A percentile compares a stretch with the other conserved stretches of the same genome.
phyloP scores from a whole-genome alignment of 2,888 invertebrate genomes.

The Portevinia maculata region DNA sequence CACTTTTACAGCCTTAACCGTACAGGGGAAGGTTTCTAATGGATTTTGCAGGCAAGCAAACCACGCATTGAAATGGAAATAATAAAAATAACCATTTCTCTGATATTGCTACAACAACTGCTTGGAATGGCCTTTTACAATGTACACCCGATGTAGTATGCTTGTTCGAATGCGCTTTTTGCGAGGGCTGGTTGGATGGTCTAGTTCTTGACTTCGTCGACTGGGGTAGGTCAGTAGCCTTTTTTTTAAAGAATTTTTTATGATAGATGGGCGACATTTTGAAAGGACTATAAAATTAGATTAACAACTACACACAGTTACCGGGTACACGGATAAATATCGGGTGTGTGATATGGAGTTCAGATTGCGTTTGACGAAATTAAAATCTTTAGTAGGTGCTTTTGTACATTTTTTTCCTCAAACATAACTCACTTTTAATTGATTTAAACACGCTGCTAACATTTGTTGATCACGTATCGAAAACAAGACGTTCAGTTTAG shows the following conservation, averaged over 20 bases:
- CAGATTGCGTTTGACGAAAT: not conserved
- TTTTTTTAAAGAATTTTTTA: not conserved
- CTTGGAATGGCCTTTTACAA: not conserved
- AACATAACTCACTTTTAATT: too few relatives aligned
- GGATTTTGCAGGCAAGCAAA: constrained; percentile 58
- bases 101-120: not conserved
- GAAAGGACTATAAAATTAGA: constrained; percentile 10
- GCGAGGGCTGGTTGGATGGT: not conserved
- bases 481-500: too few relatives aligned
- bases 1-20: constrained; percentile 12
- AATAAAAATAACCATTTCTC: constrained; percentile 42
- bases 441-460: too few relatives aligned
- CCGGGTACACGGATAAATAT: not conserved
- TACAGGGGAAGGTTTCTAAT: constrained; percentile 33
- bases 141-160: not conserved
- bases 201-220: constrained; percentile 8
- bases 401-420: too few relatives aligned
- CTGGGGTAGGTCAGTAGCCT: constrained; percentile 11
- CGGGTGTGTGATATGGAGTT: not conserved
- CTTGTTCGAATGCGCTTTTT: constrained; percentile 22
- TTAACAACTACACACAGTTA: constrained; percentile 17
- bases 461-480: too few relatives aligned
- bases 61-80: constrained; percentile 59
- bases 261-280: constrained; percentile 26
- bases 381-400: too few relatives aligned